Base-by-base conservation (phyloP, 1,140 invertebrate genomes). In the Olivierus martensii region DNA sequence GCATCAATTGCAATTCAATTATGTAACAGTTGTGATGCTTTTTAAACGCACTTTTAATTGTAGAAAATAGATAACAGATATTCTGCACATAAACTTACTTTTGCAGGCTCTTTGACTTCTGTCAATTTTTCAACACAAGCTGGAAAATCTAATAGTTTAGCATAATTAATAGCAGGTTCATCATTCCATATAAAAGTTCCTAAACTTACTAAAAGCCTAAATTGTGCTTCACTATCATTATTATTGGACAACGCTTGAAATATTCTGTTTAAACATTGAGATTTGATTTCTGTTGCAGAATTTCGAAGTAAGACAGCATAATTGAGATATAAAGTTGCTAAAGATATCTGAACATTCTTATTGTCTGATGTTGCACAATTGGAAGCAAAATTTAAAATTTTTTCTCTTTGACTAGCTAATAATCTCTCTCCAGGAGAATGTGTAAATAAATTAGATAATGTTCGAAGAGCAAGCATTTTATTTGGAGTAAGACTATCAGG, bases 131-230 rank as follows among this genome's bases (percentile, higher is more conserved):
- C 39, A 6, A 41, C n/a, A n/a, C 5, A 15, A 9, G 14, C 17
- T 41, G 14, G 39, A 41, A 46, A 18, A 22, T 46, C 44, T 46
- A 46, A 46, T 19, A 19, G 7, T 18, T 22, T 18, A 0, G 44
- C 44, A 14, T 17, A 46, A 18, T 18, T 19, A 19, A 46, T 46
- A 11, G 19, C 17, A 19, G n/a, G n/a, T 18, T n/a, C 12, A 14
- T 49, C 47, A 6, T 21, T 21, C 47, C 47, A 49, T 14, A 49
- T 49, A 19, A 49, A 21, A 41, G 47, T 49, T 17, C 47, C 47
- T 18, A 49, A 38, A 42, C n/a, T 19, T 10, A 49, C 47, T 21
- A 49, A 17, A 37, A 49, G 17, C 14, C 47, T n/a, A 22, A 38
- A 49, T 15, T n/a, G 34, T 22, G 47, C 47, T 22, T 49, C 47